Percentiles rank a stretch among this genome's conserved stretches.
Conservation (phyloP, 1,140 invertebrate genomes). For the Heliconius himera region DNA sequence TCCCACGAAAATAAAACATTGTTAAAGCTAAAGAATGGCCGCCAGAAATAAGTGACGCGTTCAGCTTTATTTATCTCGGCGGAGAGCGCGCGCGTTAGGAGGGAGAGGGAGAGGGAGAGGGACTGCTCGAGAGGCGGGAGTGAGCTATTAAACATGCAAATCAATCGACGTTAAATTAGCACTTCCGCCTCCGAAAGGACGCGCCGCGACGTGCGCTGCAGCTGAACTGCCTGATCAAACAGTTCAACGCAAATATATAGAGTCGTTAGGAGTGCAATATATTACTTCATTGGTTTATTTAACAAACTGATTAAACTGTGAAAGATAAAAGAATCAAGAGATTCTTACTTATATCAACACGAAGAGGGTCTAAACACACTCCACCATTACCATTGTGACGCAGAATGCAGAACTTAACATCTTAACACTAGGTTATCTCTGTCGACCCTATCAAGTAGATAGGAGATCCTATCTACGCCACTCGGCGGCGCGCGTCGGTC, state of each 20-base stretch:
- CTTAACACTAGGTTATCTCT: no score
- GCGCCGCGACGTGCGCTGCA: neutral
- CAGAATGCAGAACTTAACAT: no score
- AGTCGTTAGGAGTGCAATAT: no score
- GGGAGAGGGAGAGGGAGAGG: neutral
- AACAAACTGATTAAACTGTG: no score
- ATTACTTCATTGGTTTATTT: no score
- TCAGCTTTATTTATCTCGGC: neutral
- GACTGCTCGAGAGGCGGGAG: neutral
- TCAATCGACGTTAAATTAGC: slow-evolving; percentile 5
- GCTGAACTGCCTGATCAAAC: neutral
- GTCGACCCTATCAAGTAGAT: no score
- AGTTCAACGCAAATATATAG: neutral
- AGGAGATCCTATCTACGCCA: no score
- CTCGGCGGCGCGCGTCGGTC: no score
- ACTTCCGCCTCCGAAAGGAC: neutral
- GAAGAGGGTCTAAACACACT: no score
- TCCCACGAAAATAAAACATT: slow-evolving; percentile 10
- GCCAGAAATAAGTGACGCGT: slow-evolving; percentile 11
- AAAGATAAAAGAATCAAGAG: no score
- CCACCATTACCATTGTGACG: no score
- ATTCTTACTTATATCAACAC: no score
- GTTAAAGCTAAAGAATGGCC: slow-evolving; percentile 13
- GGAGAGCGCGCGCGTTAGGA: neutral
- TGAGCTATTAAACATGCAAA: slow-evolving; percentile 6